Percentiles rank a stretch among this genome's conserved stretches.
phyloP scores from a whole-genome alignment of 2,113 vertebrate species.

The Pachycephala philippinensis region DNA sequence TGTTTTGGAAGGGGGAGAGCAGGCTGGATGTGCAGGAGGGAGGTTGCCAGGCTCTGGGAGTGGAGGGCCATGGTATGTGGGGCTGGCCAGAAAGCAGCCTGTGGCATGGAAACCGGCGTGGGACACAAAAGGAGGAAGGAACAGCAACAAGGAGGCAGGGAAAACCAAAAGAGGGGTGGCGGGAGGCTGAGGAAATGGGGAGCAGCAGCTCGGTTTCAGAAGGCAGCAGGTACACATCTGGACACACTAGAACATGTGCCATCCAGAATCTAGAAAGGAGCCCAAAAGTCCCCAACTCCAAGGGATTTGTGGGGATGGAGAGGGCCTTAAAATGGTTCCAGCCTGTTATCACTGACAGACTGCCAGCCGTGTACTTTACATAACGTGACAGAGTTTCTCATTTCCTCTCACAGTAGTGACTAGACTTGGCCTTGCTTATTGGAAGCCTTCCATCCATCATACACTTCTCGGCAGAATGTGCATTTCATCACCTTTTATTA shows the following conservation, averaged over 20 bases:
- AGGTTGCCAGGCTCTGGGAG: conserved; percentile 36
- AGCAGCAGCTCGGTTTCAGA: not conserved
- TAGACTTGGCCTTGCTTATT: not conserved
- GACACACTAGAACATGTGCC: rapidly evolving
- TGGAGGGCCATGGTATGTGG: not conserved
- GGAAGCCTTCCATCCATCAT: not conserved
- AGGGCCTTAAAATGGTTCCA: not conserved
- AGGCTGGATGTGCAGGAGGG: not conserved
- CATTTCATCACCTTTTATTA: conserved; percentile 16
- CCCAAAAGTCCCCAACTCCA: not conserved
- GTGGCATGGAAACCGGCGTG: rapidly evolving
- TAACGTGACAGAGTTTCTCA: not conserved
- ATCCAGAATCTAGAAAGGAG: not conserved
- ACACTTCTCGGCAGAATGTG: not conserved
- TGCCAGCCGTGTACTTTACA: not conserved
- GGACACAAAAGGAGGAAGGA: conserved; percentile 22
- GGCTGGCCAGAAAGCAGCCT: conserved; percentile 8
- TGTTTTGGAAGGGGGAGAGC: not conserved
- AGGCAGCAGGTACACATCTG: not conserved
- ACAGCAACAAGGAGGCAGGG: not conserved
- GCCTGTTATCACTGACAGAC: not conserved
- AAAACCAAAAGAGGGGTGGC: not conserved
- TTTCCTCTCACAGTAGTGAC: not conserved
- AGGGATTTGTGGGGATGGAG: rapidly evolving
- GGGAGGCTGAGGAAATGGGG: not conserved